A percentile compares a stretch with the other conserved stretches of the same genome.
phyloP scores from a whole-genome alignment of 2,113 vertebrate genomes.

The Pterophyllum scalare region DNA sequence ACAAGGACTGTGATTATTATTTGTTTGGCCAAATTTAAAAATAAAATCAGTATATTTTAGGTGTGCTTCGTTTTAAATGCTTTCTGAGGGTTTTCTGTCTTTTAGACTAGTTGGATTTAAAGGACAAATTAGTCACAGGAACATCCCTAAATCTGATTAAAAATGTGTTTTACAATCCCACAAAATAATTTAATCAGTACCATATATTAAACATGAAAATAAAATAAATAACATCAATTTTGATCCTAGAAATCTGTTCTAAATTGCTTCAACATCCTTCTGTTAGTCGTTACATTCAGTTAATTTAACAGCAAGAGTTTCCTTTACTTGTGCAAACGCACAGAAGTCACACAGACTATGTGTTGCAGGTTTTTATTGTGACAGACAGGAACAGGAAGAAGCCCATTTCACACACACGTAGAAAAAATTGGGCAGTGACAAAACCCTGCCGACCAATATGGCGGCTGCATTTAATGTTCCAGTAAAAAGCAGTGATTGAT shows the following conservation, averaged over 20 bases:
- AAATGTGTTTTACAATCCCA: neutral
- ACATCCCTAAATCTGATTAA: too few relatives aligned
- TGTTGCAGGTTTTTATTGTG: neutral
- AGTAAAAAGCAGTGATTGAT: neutral
- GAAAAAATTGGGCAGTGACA: too few relatives aligned
- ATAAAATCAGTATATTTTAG: neutral
- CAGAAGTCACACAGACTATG: too few relatives aligned
- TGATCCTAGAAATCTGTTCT: neutral
- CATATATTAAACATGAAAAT: neutral
- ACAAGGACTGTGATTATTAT: neutral
- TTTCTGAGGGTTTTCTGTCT: too few relatives aligned
- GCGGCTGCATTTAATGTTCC: neutral
- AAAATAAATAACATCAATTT: neutral
- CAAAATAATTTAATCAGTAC: neutral
- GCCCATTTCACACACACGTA: neutral
- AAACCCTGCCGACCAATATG: neutral
- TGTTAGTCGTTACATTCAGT: too few relatives aligned
- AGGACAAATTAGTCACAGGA: neutral
- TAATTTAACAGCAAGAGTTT: too few relatives aligned
- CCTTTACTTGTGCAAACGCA: too few relatives aligned
- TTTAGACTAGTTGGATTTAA: neutral
- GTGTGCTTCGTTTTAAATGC: neutral
- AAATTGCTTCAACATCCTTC: neutral
- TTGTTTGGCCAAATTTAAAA: neutral
- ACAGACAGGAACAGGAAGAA: neutral